A percentile compares a stretch with the other conserved stretches of the same genome.
phyloP scores from a whole-genome alignment of 2,888 invertebrate genomes.

The Andrena marginata region DNA sequence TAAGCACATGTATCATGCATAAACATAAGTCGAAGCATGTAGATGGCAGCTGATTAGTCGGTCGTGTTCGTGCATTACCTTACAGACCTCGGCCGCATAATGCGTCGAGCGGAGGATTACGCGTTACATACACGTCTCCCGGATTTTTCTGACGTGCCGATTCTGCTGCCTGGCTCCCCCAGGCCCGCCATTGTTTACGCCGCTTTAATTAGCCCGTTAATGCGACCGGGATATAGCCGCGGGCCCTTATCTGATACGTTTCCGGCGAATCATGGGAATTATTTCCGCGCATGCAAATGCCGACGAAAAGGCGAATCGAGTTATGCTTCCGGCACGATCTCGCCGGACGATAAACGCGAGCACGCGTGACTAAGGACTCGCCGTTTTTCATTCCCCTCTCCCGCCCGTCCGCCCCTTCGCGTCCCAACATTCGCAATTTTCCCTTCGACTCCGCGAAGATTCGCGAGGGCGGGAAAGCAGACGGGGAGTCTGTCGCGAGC shows the following conservation, averaged over 20 bases:
- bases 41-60: constrained; percentile 57
- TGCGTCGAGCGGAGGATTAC: constrained; percentile 46
- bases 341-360: constrained; percentile 53
- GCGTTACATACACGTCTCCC: constrained; percentile 31
- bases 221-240: constrained; percentile 62
- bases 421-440: background rate
- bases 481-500: background rate
- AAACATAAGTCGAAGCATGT: constrained; percentile 63
- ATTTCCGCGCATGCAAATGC: constrained; percentile 83
- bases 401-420: background rate
- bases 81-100: constrained; percentile 40
- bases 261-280: constrained; percentile 80
- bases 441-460: background rate
- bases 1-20: constrained; percentile 49
- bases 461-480: background rate
- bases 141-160: constrained; percentile 62
- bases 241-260: constrained; percentile 72
- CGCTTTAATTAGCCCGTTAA: constrained; percentile 73
- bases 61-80: constrained; percentile 54
- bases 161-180: constrained; percentile 12
- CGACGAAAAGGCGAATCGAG: constrained; percentile 79
- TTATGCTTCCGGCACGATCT: constrained; percentile 81
- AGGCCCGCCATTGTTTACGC: constrained; percentile 66
- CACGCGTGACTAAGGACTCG: constrained; percentile 66
- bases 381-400: constrained; percentile 33